Evolutionary conservation across 2,888 invertebrate species (phyloP), one percentile per base, ranked within the genome.

Genomic region (Yponomeuta evonymella): DNA sequence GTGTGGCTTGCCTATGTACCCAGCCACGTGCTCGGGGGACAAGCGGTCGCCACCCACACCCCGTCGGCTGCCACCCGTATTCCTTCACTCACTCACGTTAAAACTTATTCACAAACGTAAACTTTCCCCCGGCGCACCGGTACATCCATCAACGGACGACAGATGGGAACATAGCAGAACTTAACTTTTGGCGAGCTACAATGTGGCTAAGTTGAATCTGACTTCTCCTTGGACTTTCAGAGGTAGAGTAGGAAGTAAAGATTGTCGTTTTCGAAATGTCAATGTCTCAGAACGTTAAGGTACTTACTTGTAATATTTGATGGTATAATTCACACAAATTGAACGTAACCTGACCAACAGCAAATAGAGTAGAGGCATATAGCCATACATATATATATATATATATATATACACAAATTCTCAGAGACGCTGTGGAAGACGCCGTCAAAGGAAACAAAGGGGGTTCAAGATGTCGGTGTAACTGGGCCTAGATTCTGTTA

Each of bases 1-100:
- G 63, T 65, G 71, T 62, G 72, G 66, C 71, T 64, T 72, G 58
- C 69, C 63, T 73, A 73, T 76, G 74, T 74, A 73, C 74, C 72
- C 71, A 73, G 77, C 77, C 81, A 81, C 79, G 80, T 83, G 83
- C 75, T 79, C 74, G 75, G 76, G 78, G 78, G 78, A 78, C 76
- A 76, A 78, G 76, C 78, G 81, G 78, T 80, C 79, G 77, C 76
- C 78, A 77, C 80, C 76, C 72, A 69, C 77, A 75, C 75, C 75
- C 51, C 76, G 78, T 63, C 79, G 77, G 78, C 74, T 74, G 72
- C 73, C 77, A 76, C 76, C 77, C 78, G 76, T 72, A 76, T 78
- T 78, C 76, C 76, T 79, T 76, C 76, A 75, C 77, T 78, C 76
- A 70, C 66, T 70, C 70, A 70, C 67, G 71, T 68, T 71, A 65